Conservation (phyloP, 2,113 vertebrate species). For the Polypterus senegalus region DNA sequence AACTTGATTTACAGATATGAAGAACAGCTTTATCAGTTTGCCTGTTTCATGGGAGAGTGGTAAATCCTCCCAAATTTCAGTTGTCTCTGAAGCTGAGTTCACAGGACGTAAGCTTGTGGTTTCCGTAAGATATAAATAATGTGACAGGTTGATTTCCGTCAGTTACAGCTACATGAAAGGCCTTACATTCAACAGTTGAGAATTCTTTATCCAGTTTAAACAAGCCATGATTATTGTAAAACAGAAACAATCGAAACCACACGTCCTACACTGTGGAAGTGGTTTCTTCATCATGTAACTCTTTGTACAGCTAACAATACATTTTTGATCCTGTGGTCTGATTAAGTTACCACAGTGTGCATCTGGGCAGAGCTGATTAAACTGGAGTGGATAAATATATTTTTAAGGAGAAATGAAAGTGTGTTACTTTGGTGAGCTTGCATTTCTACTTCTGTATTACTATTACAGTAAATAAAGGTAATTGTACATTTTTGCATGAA, state of each 20-base stretch:
- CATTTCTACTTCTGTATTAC: not conserved
- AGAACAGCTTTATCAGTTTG: not conserved
- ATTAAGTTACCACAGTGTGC: not conserved
- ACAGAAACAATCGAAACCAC: slow-evolving; percentile 32
- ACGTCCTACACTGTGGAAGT: slow-evolving; percentile 34
- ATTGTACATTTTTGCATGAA: not conserved
- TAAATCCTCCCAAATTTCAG: not conserved
- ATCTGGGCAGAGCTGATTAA: not conserved
- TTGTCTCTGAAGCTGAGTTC: not conserved
- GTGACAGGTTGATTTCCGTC: slow-evolving; percentile 36
- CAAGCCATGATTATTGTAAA: not conserved
- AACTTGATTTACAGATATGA: not conserved
- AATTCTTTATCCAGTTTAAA: not conserved
- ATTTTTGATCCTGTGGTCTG: not conserved
- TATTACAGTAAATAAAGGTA: not conserved
- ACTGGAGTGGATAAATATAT: not conserved
- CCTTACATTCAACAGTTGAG: not conserved
- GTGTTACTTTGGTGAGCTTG: not conserved
- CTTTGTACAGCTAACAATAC: slow-evolving; percentile 38
- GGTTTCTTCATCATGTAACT: slow-evolving; percentile 43
- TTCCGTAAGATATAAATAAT: slow-evolving; percentile 26
- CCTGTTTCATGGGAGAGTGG: not conserved
- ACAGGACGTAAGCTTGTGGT: slow-evolving; percentile 37
- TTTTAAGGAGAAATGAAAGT: not conserved
- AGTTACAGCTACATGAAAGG: slow-evolving; percentile 29